Base-by-base conservation (phyloP, 2,888 invertebrate genomes). In the Cyaniris semiargus region DNA sequence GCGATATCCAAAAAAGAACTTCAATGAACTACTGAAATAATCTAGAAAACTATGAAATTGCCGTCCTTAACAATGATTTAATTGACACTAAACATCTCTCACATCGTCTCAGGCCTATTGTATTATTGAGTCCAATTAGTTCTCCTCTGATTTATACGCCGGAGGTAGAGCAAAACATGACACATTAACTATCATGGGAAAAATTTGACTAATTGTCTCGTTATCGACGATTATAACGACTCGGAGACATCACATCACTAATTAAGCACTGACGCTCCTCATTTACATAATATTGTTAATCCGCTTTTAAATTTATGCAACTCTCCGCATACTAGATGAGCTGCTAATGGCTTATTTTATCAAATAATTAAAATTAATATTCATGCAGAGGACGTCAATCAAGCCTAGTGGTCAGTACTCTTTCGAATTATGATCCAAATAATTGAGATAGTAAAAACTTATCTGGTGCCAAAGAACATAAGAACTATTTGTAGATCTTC, bases 281-380 rank as follows among this genome's bases (percentile, higher is more conserved):
- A 74, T 74, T 74, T 74, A 53, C 74, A 74, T 74, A 66, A 66
- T 66, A 74, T 74, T 74, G 23, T 48, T 74, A 74, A 72, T 72
- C 72, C 4, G 72, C 72, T 72, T 71, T 71, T 72, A 44, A 72
- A 72, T 72, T 72, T 72, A 72, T 72, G 72, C 23, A 72, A 44
- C 44, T 72, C 13, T 72, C 44, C 44, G 44, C 21, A 72, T 44
- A 38, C 44, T 21, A 38, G 72, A 72, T 44, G 38, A 44, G 38
- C 15, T 44, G 44, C 38, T 72, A 72, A 72, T 72, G 72, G 38
- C 72, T 72, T 44, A 72, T 72, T 44, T 44, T 72, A 72, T 72
- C 44, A 72, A 72, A 44, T 72, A 38, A 72, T 21, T 44, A 44
- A 23, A 72, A 13, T 71, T 38, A n/a, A 44, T 72, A 72, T 72